Base-by-base conservation (phyloP, 1,140 invertebrate genomes). In the Heliothis subflexa region DNA sequence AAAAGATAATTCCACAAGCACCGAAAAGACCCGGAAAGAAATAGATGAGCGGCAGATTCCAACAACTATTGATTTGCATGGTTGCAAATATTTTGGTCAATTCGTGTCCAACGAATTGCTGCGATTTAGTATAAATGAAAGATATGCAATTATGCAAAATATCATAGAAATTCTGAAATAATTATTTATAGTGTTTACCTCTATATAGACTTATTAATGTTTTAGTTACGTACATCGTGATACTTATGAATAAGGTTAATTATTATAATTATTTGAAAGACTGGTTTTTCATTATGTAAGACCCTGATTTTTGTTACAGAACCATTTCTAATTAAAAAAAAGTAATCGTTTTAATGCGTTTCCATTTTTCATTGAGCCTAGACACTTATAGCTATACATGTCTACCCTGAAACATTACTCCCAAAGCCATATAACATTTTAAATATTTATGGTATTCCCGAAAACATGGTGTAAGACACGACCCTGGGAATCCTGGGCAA, bases 41-140 rank as follows among this genome's bases (percentile, higher is more conserved):
- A 55, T 66, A 79, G 49, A 73, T 61, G 28, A 61, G 59, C 57
- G 72, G 62, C 66, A 33, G 55, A 57, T 62, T 70, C 54, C 49
- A 68, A 55, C 64, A 57, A 59, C 59, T 61, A 12, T 77, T 9
- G 79, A 80, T 72, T 64, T 80, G 25, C 79, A 80, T 72, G 55
- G 79, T 49, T 80, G 79, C 55, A 80, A 77, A 77, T 77, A 77
- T 80, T 80, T 80, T 77, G 73, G 73, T 50, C 9, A 77, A 55
- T 77, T 80, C 28, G 57, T 80, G 45, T 77, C 64, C 25, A 80
- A 80, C 73, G 73, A 80, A 80, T 80, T 80, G 55, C 73, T 72
- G 72, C 73, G 79, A 61, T 80, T 76, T 80, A 71, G n/a, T 28
- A 62, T 72, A 47, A 73, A 64, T 73, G 45, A 73, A 72, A 73